phyloP scores from a whole-genome alignment of 2,888 invertebrate genomes.

The Opisthograptis luteolata region DNA sequence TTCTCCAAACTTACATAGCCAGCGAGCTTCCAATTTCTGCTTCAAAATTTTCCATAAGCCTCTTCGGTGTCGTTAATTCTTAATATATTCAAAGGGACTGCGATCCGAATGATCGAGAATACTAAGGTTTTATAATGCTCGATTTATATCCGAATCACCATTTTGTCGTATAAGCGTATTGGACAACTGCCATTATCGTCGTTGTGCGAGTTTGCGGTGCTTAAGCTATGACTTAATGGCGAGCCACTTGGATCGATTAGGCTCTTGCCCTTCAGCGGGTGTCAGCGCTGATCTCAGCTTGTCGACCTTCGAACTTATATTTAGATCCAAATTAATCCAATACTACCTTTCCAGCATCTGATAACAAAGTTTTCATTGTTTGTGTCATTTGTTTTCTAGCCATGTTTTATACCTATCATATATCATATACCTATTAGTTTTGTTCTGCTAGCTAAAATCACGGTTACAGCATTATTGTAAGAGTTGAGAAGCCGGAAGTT shows the following conservation, averaged over 20 bases:
- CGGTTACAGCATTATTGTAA: slow-evolving; percentile 42
- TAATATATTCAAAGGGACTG: slow-evolving; percentile 37
- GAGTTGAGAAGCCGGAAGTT: slow-evolving; percentile 49
- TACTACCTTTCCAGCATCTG: not conserved
- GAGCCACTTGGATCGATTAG: slow-evolving; percentile 53
- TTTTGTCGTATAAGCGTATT: slow-evolving; percentile 35
- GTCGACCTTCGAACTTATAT: slow-evolving; percentile 38
- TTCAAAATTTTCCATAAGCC: slow-evolving; percentile 40
- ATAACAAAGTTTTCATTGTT: too few relatives aligned
- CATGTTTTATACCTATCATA: not conserved
- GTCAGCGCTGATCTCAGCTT: slow-evolving; percentile 47
- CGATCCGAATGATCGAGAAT: slow-evolving; percentile 32
- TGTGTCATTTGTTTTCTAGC: not conserved
- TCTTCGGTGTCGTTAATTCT: slow-evolving; percentile 38
- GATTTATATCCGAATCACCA: slow-evolving; percentile 32
- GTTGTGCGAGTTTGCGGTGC: slow-evolving; percentile 53
- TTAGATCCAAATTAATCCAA: slow-evolving; percentile 25
- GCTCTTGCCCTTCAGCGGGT: slow-evolving; percentile 47
- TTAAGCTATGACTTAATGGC: slow-evolving; percentile 48
- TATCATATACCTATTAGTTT: not conserved
- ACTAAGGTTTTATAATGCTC: slow-evolving; percentile 31
- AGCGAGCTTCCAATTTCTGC: slow-evolving; percentile 14
- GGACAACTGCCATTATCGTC: slow-evolving; percentile 48
- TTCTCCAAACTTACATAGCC: slow-evolving; percentile 13
- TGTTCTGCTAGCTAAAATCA: too few relatives aligned